Percentiles rank a stretch among this genome's conserved stretches.
These are phyloP conservation scores for Notiomystis cincta DNA, from an alignment of 2,113 vertebrate species.

Conservation along the genomic window DNA sequence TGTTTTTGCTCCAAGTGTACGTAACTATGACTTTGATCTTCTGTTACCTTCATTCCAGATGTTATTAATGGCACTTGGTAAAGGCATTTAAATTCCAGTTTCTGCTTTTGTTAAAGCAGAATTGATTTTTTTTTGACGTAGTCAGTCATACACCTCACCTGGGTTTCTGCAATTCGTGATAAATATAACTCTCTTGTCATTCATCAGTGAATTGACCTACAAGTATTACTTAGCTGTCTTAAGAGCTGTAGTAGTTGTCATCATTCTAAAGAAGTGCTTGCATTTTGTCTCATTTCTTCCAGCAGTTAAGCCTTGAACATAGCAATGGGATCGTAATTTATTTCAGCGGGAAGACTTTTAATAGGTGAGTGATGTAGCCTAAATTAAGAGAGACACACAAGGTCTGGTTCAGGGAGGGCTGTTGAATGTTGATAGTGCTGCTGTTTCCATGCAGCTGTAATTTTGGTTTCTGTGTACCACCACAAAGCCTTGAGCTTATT, in stretches of 20 bases:
- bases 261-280: background rate
- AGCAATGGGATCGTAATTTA: background rate
- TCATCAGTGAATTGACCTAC: background rate
- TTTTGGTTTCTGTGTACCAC: background rate
- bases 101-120: background rate
- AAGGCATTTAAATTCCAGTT: background rate
- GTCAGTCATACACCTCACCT: too few species aligned
- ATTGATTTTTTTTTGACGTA: background rate
- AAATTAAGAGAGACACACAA: background rate
- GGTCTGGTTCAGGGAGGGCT: background rate
- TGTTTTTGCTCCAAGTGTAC: background rate
- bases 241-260: background rate
- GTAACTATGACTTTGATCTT: background rate
- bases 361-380: background rate
- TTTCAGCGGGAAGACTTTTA: background rate
- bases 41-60: background rate
- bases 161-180: background rate
- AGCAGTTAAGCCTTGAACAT: background rate
- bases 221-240: background rate
- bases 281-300: background rate
- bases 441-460: background rate
- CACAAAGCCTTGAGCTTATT: background rate
- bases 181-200: background rate
- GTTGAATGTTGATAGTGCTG: background rate
- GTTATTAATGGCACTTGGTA: background rate